Evolutionary conservation across 2,113 vertebrate species (phyloP), one percentile per base, ranked within the genome.

Genomic region (Thinocorus orbignyianus): DNA sequence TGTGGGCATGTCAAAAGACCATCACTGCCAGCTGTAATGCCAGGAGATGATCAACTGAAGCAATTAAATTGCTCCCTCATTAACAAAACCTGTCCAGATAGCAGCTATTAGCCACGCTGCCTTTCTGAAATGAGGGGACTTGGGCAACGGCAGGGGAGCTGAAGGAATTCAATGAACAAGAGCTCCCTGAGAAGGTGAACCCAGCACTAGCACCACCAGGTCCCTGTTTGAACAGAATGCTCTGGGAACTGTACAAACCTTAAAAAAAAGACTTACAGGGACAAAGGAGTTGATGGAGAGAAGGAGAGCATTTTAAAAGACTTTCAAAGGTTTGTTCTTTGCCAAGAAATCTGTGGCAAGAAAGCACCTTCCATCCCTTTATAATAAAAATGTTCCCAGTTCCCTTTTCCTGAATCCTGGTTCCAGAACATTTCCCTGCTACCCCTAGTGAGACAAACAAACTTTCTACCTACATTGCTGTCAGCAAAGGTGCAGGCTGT

Each of bases 401-500:
- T 69, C 46, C 33, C 51, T 81, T 51, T 26, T 55, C 52, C 10
- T 14, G 0, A 12, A 52, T 76, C 42, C 54, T 37, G n/a, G 33
- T 48, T 79, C 65, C 81, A 61, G 48, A 69, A 41, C 14, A 17
- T 52, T 44, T 65, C 83, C 72, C 86, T 37, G 42, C 22, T 79
- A 70, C 37, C 77, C 70, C 62, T 61, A 96, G 57, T 41, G 69
- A 91, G 78, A 73, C 54, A 83, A 54, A 72, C 60, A 77, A 91
- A 92, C 35, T 22, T 92, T 91, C 86, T 90, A 95, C 98, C 96
- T 96, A 99, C 90, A 86, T 98, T 98, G 58, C 96, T 97, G 78
- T 97, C 97, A 90, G 97, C 72, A 95, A 99, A 99, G 42, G 98
- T 98, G 97, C 99, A 99, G 35, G 99, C 98, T 6, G 97, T 97